Conservation (phyloP, 1,140 invertebrate genomes). For the Musca domestica region DNA sequence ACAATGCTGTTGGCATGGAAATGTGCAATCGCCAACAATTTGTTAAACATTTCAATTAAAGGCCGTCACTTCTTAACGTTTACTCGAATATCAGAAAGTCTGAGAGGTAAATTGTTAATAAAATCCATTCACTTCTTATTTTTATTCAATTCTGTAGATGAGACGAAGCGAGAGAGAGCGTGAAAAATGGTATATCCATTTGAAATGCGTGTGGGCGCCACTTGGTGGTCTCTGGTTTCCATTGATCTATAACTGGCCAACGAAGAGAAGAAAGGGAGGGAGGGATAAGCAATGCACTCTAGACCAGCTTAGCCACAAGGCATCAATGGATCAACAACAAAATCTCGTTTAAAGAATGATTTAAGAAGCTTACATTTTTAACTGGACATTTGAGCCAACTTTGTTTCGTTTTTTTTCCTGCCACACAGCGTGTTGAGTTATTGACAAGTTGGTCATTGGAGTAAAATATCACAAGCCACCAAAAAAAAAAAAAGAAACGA, state of each 20-base stretch:
- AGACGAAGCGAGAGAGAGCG: no score
- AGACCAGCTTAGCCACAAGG: not conserved
- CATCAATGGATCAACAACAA: slow-evolving; percentile 8
- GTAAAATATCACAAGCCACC: not conserved
- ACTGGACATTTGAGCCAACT: not conserved
- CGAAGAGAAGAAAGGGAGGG: no score
- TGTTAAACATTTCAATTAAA: slow-evolving; percentile 11
- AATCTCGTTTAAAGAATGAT: slow-evolving; percentile 6
- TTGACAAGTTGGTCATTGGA: slow-evolving; percentile 14
- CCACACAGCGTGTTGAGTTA: not conserved
- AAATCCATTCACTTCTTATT: no score
- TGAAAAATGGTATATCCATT: no score
- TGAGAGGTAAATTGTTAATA: no score
- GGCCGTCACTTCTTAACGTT: no score
- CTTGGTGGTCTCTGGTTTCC: slow-evolving; percentile 3
- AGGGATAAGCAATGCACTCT: no score
- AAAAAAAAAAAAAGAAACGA: not conserved
- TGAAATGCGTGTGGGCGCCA: slow-evolving; percentile 11
- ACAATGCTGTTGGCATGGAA: no score
- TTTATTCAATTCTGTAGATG: no score
- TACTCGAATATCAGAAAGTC: no score
- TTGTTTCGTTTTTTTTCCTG: no score
- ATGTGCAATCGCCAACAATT: not conserved
- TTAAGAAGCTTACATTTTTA: not conserved
- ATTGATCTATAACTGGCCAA: not conserved